Evolutionary conservation across 2,888 invertebrate species (phyloP), one percentile per base, ranked within the genome.

Genomic region (Apocheima hispidaria): DNA sequence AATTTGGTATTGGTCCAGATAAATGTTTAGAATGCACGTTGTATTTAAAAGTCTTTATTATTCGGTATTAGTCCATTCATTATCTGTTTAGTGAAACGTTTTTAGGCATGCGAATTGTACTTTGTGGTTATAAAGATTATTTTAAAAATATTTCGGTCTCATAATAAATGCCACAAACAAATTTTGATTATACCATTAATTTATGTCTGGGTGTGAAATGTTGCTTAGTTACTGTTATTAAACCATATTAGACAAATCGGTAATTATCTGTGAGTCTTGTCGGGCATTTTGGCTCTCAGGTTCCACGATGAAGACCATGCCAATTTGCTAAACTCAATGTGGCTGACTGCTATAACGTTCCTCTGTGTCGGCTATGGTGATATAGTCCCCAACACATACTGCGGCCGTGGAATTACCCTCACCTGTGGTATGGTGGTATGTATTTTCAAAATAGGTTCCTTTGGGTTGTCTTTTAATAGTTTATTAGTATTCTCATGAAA

Each of bases 291-390:
- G 90, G 90, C 92, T 90, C 90, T 86, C 94, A 99, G 99, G 95
- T 98, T 98, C 94, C 98, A 99, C 94, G 99, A 99, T 93, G 97
- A 97, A 93, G 98, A 98, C 93, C 99, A 99, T 94, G 98, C 98
- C 88, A 99, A 99, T 95, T 96, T 99, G 90, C 95, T 98, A 93
- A 99, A 99, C 95, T 98, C 99, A 88, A 98, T 99, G 98, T 99
- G 99, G 99, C 96, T 99, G 94, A 99, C 99, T 87, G 99, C 99
- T 92, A 99, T 99, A 92, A 99, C 99, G 82, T 99, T 99, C 95
- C 96, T 99, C 87, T 99, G 99, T 94, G 99, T 99, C 83, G 99
- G 99, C 88, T 99, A 99, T 93, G 99, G 99, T 79, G 99, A 99
- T 94, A 98, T 99, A 86, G 99, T 99, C 85, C 99, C 99, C 88